Percentiles rank a stretch among this genome's conserved stretches.
Conservation (phyloP, 2,113 vertebrate genomes). For the Litocranius walleri region DNA sequence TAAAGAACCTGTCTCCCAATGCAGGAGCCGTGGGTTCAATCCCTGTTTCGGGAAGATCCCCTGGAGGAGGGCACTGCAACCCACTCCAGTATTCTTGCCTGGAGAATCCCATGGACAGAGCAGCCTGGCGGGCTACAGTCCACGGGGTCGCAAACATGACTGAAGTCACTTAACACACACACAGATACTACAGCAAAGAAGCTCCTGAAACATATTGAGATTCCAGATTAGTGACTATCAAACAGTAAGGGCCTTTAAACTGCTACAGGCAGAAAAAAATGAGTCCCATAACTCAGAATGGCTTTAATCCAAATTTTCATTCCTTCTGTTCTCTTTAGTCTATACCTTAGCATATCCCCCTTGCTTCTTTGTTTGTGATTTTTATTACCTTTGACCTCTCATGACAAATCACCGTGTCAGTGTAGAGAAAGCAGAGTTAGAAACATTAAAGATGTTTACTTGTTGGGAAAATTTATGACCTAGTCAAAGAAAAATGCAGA, state of each 20-base stretch:
- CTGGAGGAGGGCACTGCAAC: neutral
- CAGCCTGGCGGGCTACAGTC: neutral
- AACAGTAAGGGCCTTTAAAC: neutral
- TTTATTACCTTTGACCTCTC: neutral
- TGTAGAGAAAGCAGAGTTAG: neutral
- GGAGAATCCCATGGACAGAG: neutral
- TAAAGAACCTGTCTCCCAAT: neutral
- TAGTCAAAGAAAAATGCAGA: neutral
- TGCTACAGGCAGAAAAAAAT: rapidly evolving
- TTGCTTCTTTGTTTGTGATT: neutral
- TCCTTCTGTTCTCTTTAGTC: neutral
- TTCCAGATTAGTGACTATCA: neutral
- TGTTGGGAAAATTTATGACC: neutral
- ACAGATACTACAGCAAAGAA: neutral
- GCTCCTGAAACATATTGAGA: neutral
- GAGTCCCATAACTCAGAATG: neutral
- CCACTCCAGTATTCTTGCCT: neutral
- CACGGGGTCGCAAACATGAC: neutral
- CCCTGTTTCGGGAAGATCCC: neutral
- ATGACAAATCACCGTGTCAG: neutral
- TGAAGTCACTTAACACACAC: neutral
- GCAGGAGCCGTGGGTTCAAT: neutral
- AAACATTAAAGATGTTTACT: neutral
- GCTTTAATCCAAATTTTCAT: neutral
- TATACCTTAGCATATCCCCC: neutral